Evolutionary conservation across 2,888 invertebrate genomes (phyloP).

Genomic region (Ennomos fuscantarius): DNA sequence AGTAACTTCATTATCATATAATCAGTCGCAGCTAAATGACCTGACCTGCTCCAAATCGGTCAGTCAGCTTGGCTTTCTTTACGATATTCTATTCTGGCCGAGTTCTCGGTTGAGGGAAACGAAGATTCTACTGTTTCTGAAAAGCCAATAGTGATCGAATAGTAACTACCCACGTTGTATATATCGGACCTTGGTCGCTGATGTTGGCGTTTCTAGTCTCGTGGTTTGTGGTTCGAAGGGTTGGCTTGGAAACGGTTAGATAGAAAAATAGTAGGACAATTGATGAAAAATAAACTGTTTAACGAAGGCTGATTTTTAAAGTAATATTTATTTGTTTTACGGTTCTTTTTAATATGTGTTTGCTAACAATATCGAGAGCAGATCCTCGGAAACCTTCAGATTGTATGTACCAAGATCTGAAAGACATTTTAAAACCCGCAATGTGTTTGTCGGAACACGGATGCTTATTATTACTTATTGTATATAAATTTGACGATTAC

Average conservation of each 20-base stretch:
- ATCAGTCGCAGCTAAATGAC: too few species aligned
- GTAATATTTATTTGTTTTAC: constrained; percentile 58
- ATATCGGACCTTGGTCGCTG: constrained; percentile 8
- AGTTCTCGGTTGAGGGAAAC: background rate
- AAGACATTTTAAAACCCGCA: too few species aligned
- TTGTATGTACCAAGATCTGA: too few species aligned
- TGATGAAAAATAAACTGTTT: constrained; percentile 46
- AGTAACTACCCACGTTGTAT: background rate
- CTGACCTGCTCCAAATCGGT: too few species aligned
- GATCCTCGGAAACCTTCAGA: too few species aligned
- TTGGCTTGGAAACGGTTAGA: constrained; percentile 45
- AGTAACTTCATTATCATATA: too few species aligned
- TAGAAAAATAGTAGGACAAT: constrained; percentile 65
- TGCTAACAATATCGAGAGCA: constrained; percentile 6
- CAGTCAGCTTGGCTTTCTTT: background rate
- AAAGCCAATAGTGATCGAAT: background rate
- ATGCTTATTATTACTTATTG: too few species aligned
- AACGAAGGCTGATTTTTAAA: constrained; percentile 75
- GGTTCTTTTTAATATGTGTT: constrained; percentile 19
- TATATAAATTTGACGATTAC: background rate
- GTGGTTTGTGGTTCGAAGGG: constrained; percentile 41
- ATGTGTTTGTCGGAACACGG: too few species aligned
- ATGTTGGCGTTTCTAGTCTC: constrained; percentile 34
- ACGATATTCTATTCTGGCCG: background rate
- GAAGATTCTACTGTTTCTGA: background rate